These are phyloP conservation scores for Hartigia nigra DNA, from an alignment of 2,888 invertebrate genomes.

Conservation along the genomic window DNA sequence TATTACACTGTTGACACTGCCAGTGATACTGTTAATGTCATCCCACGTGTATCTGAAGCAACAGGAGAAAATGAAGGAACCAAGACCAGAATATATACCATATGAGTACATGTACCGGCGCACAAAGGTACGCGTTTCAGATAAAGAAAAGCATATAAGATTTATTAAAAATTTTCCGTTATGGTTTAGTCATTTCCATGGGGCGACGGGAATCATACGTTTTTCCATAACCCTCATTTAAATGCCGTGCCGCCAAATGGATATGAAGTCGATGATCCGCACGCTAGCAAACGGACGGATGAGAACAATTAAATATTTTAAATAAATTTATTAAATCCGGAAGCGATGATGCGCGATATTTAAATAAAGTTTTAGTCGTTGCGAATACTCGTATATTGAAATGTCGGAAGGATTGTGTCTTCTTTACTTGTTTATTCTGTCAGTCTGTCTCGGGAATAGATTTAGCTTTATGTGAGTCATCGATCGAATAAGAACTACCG, in stretches of 20 bases:
- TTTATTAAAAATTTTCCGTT: not conserved
- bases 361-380: not conserved
- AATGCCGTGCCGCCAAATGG: constrained; percentile 52
- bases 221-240: constrained; percentile 52
- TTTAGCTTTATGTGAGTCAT: not conserved
- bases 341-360: not conserved
- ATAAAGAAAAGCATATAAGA: not conserved
- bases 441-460: not conserved
- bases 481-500: not conserved
- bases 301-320: not conserved
- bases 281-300: constrained; percentile 14
- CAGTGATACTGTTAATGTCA: not conserved
- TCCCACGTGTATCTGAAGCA: not conserved
- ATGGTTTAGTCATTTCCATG: constrained; percentile 50
- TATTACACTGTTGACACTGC: not conserved
- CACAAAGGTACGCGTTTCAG: constrained; percentile 37
- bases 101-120: constrained; percentile 41
- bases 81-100: constrained; percentile 43
- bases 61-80: constrained; percentile 28
- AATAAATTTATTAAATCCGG: not conserved
- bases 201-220: constrained; percentile 53
- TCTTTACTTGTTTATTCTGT: not conserved
- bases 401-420: not conserved
- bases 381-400: not conserved
- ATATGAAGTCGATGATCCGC: constrained; percentile 50